phyloP scores from a whole-genome alignment of 2,113 vertebrate genomes.

The Epinephelus lanceolatus region DNA sequence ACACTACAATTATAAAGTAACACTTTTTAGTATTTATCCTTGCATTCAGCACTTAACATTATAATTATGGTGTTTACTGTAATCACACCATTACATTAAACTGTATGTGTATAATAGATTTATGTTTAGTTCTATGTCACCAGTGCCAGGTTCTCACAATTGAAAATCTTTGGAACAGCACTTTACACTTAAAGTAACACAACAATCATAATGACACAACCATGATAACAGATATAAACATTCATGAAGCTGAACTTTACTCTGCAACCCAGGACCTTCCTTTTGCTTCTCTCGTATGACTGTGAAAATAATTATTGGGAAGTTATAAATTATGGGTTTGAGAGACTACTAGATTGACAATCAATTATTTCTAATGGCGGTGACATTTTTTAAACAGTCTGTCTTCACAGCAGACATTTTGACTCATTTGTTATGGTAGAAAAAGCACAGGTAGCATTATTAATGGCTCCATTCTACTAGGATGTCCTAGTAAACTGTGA shows the following conservation, averaged over 20 bases:
- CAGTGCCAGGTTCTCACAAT: not conserved
- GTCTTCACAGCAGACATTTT: conserved; percentile 8
- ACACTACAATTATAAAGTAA: too few relatives aligned
- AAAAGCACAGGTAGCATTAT: not conserved
- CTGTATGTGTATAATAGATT: too few relatives aligned
- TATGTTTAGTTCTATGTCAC: too few relatives aligned
- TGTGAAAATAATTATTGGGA: not conserved
- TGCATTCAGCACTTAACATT: not conserved
- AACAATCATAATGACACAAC: too few relatives aligned
- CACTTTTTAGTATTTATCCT: not conserved
- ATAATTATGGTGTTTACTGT: not conserved
- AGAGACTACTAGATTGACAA: too few relatives aligned
- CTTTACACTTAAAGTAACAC: not conserved
- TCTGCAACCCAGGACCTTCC: not conserved
- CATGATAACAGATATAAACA: too few relatives aligned
- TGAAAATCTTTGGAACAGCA: not conserved
- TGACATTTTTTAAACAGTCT: not conserved
- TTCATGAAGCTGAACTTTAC: not conserved
- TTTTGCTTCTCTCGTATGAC: not conserved
- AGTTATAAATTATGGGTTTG: not conserved
- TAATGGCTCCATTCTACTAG: not conserved
- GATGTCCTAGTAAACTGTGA: too few relatives aligned
- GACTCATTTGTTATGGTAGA: not conserved
- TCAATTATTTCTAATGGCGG: not conserved
- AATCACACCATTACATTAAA: too few relatives aligned